Percentiles rank a stretch among this genome's conserved stretches.
These are phyloP conservation scores for Hydrozoanthus tunicans DNA, from an alignment of 64 coral and sea anemone species.

Conservation along the genomic window DNA sequence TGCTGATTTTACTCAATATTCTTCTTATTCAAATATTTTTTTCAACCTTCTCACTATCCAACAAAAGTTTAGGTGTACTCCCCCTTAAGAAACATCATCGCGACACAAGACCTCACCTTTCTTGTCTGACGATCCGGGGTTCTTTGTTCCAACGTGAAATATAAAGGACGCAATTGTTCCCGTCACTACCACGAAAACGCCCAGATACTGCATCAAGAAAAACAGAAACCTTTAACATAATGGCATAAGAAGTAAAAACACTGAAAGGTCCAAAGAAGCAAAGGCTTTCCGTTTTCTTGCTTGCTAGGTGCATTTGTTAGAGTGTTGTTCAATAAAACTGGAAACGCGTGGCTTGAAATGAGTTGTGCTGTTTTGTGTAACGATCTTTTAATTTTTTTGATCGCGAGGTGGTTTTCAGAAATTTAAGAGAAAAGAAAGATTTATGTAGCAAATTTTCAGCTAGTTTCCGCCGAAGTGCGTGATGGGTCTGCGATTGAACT, in stretches of 20 bases:
- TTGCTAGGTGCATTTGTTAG: no score
- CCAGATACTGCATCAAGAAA: constrained; percentile 50
- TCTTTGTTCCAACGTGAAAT: constrained; percentile 73
- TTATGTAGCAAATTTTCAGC: not conserved
- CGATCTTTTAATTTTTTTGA: no score
- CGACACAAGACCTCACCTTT: not conserved
- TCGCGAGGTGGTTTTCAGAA: no score
- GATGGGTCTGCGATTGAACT: not conserved
- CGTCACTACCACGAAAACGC: constrained; percentile 26
- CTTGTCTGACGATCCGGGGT: not conserved
- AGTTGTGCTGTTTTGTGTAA: no score
- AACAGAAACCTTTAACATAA: no score
- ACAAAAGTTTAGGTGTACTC: not conserved
- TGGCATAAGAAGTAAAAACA: no score
- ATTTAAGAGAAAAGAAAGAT: no score
- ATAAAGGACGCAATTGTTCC: constrained; percentile 55
- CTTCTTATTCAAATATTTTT: not conserved
- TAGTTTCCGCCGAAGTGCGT: not conserved
- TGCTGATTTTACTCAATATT: no score
- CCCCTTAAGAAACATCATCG: not conserved
- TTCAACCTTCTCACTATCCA: not conserved
- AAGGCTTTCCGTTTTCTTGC: no score
- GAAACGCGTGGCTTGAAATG: no score
- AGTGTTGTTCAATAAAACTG: no score
- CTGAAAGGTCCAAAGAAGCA: not conserved